phyloP scores from a whole-genome alignment of 2,888 invertebrate species.

The Noctua janthina region DNA sequence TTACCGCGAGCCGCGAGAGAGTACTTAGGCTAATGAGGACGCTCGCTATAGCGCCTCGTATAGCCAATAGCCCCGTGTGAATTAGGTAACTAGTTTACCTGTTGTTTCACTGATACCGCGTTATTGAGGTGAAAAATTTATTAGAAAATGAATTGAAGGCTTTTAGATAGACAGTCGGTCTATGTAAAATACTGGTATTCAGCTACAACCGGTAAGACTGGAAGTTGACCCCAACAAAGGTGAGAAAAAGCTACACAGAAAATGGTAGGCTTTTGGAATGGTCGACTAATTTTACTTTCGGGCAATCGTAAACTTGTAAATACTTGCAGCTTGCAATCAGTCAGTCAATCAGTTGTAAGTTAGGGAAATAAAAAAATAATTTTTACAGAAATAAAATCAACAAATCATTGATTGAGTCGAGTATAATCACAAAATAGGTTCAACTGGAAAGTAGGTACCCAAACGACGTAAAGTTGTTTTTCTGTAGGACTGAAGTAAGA shows the following conservation, averaged over 20 bases:
- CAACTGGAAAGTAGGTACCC: not conserved
- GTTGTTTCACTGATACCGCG: not conserved
- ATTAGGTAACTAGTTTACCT: conserved; percentile 32
- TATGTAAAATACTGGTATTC: not conserved
- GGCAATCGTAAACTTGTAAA: not conserved
- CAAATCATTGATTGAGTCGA: not conserved
- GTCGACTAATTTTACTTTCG: not conserved
- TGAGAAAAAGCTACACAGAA: not conserved
- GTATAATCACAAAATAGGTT: not conserved
- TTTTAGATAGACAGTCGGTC: not conserved
- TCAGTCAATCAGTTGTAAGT: not conserved
- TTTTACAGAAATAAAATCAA: not conserved
- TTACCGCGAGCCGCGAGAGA: conserved; percentile 14
- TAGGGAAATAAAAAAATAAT: not conserved
- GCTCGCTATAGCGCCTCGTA: conserved; percentile 7
- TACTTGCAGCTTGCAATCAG: not conserved
- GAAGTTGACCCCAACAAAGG: accelerated
- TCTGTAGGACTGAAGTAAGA: not conserved
- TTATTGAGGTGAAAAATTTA: not conserved
- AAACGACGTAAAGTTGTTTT: not conserved
- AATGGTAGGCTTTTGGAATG: not conserved
- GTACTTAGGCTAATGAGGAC: conserved; percentile 52
- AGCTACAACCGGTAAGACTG: not conserved
- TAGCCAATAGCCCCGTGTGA: conserved; percentile 13
- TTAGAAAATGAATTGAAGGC: not conserved